These are phyloP conservation scores for Gymnothorax reevesii DNA, from an alignment of 2,797 vertebrate species.

Conservation along the genomic window DNA sequence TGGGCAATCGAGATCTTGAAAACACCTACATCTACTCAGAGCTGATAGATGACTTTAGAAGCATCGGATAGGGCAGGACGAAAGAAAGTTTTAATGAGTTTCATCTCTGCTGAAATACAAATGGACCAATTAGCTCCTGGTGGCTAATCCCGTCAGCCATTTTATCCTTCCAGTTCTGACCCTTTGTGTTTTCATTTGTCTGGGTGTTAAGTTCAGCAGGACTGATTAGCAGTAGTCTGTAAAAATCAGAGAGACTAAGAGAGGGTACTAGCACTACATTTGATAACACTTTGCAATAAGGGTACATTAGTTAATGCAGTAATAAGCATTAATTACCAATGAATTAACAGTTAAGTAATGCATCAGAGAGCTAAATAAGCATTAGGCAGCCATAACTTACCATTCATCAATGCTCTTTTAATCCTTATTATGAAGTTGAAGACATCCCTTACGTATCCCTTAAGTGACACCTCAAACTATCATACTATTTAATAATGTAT, in stretches of 20 bases:
- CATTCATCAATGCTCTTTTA: too few species aligned
- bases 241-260: too few species aligned
- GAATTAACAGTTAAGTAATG: too few species aligned
- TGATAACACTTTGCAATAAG: too few species aligned
- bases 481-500: too few species aligned
- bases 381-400: too few species aligned
- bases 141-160: background rate
- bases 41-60: background rate
- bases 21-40: background rate
- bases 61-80: background rate
- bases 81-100: background rate
- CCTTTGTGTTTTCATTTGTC: slow-evolving; percentile 24
- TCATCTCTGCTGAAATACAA: background rate
- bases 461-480: too few species aligned
- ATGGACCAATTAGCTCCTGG: background rate
- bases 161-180: background rate
- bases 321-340: too few species aligned
- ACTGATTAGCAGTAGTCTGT: background rate
- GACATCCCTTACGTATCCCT: too few species aligned
- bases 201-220: slow-evolving; percentile 15
- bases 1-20: background rate
- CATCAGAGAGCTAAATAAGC: too few species aligned
- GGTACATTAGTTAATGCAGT: too few species aligned
- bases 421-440: too few species aligned
- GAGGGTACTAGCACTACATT: background rate